Conservation (phyloP, 2,888 invertebrate species). For the Drosophila longiperda region DNA sequence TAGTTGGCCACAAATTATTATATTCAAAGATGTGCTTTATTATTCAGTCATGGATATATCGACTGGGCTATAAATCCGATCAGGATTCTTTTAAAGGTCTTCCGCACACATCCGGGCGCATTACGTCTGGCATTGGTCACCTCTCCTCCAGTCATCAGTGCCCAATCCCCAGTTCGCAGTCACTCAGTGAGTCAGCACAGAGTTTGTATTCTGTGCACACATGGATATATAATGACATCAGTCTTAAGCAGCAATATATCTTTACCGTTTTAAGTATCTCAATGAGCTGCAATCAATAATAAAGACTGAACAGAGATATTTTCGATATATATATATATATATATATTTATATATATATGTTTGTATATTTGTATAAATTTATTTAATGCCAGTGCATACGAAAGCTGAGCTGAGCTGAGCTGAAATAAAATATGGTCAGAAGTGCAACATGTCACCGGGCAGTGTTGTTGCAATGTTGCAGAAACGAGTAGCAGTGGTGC, state of each 20-base stretch:
- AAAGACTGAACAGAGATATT: conserved; percentile 18
- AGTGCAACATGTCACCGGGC: conserved; percentile 36
- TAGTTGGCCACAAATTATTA: neutral
- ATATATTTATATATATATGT: neutral
- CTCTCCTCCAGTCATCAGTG: neutral
- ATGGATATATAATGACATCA: conserved; percentile 1
- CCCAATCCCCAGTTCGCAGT: neutral
- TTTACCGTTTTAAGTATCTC: conserved; percentile 2
- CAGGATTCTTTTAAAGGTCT: neutral
- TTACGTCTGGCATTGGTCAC: neutral
- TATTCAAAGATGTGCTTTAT: neutral
- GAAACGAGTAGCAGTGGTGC: conserved; percentile 11
- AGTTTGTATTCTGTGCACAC: neutral
- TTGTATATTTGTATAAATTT: neutral
- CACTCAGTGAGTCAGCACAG: neutral
- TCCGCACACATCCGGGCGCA: neutral
- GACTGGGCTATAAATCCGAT: neutral
- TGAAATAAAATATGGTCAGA: conserved; percentile 47
- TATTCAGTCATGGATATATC: neutral
- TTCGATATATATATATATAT: neutral
- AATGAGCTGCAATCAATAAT: conserved; percentile 35
- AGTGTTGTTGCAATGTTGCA: conserved; percentile 14
- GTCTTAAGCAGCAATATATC: conserved; percentile 15
- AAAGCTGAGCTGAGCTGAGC: conserved; percentile 24
- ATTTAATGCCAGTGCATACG: conserved; percentile 9